Evolutionary conservation across 2,888 invertebrate genomes (phyloP).

Genomic region (Drosophila fungiperda): DNA sequence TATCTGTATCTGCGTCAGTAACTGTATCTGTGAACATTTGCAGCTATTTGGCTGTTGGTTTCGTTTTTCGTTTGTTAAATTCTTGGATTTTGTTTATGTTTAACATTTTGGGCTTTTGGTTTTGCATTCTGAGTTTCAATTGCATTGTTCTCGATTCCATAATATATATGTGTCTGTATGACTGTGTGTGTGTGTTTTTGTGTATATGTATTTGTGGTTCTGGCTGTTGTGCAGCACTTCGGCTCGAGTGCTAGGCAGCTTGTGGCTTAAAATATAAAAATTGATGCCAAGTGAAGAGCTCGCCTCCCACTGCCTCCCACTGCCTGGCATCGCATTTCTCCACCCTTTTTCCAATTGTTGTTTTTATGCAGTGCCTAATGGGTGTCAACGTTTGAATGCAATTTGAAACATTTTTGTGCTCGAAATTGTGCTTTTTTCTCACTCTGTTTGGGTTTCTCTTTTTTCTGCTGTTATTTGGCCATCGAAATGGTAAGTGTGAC

Average conservation of each 20-base stretch:
- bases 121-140: slow-evolving; percentile 68
- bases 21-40: slow-evolving; percentile 25
- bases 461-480: slow-evolving; percentile 13
- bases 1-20: not conserved
- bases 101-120: slow-evolving; percentile 53
- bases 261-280: slow-evolving; percentile 78
- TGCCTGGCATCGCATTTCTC: slow-evolving; percentile 25
- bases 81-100: slow-evolving; percentile 56
- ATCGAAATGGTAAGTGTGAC: slow-evolving; percentile 22
- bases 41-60: slow-evolving; percentile 39
- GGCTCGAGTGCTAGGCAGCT: slow-evolving; percentile 67
- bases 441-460: slow-evolving; percentile 9
- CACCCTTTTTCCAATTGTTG: slow-evolving; percentile 45
- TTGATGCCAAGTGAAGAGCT: slow-evolving; percentile 75
- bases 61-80: slow-evolving; percentile 63
- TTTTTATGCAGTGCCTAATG: slow-evolving; percentile 58
- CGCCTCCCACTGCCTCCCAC: slow-evolving; percentile 35
- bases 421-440: slow-evolving; percentile 26
- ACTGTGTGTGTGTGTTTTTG: not conserved
- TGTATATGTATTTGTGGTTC: slow-evolving; percentile 9
- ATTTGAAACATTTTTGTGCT: slow-evolving; percentile 69
- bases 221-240: slow-evolving; percentile 25
- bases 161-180: slow-evolving; percentile 2
- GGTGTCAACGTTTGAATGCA: slow-evolving; percentile 76
- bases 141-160: slow-evolving; percentile 67